phyloP scores from a whole-genome alignment of 2,888 invertebrate species.

The Tiliacea citrago region DNA sequence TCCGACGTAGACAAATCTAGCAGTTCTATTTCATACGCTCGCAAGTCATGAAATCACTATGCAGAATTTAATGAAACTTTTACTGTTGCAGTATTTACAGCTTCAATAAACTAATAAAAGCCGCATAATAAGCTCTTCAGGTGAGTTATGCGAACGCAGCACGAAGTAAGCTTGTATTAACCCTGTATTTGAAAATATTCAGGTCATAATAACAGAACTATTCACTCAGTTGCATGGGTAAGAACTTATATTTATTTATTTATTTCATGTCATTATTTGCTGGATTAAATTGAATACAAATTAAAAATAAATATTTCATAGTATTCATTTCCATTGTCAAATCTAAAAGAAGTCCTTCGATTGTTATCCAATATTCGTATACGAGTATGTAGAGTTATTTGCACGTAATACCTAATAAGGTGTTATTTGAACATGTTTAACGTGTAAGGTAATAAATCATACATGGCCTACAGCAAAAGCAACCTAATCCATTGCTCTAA shows the following conservation, averaged over 20 bases:
- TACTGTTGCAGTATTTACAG: slow-evolving; percentile 29
- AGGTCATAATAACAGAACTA: neutral
- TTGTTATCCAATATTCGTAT: no score
- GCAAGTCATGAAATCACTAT: slow-evolving; percentile 22
- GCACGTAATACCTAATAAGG: neutral
- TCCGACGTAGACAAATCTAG: neutral
- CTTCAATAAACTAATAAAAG: slow-evolving; percentile 29
- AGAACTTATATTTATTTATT: neutral
- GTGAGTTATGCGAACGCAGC: slow-evolving; percentile 26
- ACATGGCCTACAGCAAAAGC: neutral
- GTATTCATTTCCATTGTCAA: neutral
- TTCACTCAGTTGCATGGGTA: neutral
- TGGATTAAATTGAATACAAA: neutral
- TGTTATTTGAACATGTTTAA: neutral
- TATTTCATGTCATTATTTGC: neutral
- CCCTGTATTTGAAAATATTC: slow-evolving; percentile 2
- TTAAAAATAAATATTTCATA: neutral
- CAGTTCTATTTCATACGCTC: slow-evolving; percentile 2
- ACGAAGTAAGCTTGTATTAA: slow-evolving; percentile 16
- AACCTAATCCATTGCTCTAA: slow-evolving; percentile 13
- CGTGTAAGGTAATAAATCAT: slow-evolving; percentile 6
- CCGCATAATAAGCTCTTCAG: slow-evolving; percentile 21
- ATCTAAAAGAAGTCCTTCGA: no score
- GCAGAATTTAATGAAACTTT: slow-evolving; percentile 12
- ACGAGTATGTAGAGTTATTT: neutral